These are phyloP conservation scores for Leguminivora glycinivorella DNA, from an alignment of 1,140 invertebrate species.

Conservation along the genomic window DNA sequence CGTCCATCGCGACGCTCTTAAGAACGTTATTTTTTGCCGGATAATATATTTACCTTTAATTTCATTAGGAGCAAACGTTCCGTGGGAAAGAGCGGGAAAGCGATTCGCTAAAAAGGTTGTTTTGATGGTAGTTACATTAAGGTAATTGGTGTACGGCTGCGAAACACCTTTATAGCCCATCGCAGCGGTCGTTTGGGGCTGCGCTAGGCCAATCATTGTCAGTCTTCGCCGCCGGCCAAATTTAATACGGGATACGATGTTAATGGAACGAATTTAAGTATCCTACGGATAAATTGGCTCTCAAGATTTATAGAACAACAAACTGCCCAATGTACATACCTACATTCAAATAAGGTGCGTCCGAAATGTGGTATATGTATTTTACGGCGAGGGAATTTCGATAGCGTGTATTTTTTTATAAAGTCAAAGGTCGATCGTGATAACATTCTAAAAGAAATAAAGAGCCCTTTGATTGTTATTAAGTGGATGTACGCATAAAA, in stretches of 20 bases:
- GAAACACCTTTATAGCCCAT: conserved; percentile 70
- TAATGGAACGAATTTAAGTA: conserved; percentile 67
- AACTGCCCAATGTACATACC: conserved; percentile 47
- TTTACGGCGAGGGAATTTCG: conserved; percentile 1
- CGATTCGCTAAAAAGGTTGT: conserved; percentile 68
- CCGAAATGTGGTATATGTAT: neutral
- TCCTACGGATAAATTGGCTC: conserved; percentile 56
- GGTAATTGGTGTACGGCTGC: conserved; percentile 70
- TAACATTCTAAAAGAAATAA: neutral
- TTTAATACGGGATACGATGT: conserved; percentile 61
- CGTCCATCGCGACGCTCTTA: conserved; percentile 31
- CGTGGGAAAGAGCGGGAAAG: conserved; percentile 56
- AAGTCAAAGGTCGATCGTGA: neutral
- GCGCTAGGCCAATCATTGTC: conserved; percentile 61
- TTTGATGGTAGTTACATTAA: conserved; percentile 74
- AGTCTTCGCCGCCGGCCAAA: conserved; percentile 58
- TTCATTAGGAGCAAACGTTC: conserved; percentile 61
- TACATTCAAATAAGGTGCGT: conserved; percentile 50
- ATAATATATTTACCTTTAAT: conserved; percentile 59
- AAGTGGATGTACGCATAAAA: neutral
- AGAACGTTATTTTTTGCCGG: conserved; percentile 32
- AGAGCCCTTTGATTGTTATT: neutral
- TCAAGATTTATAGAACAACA: conserved; percentile 64
- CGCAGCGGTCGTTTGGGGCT: conserved; percentile 60
- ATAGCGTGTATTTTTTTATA: neutral